Evolutionary conservation across 2,888 invertebrate genomes (phyloP).

Genomic region (Mythimna impura): DNA sequence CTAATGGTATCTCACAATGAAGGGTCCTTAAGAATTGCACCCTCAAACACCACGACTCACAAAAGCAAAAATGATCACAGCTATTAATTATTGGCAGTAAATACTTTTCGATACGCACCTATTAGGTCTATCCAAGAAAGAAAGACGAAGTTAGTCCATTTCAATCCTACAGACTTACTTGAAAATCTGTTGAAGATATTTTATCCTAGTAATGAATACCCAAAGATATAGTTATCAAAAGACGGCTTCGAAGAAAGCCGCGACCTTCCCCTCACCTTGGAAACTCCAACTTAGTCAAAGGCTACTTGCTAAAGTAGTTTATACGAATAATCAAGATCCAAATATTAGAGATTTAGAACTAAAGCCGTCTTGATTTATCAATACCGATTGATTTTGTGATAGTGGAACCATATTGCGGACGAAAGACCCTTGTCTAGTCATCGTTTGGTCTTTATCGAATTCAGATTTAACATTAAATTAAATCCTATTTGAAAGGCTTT

Average conservation of each 20-base stretch:
- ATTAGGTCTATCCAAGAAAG: background rate
- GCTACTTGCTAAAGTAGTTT: constrained; percentile 26
- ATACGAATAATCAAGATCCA: constrained; percentile 12
- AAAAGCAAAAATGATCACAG: background rate
- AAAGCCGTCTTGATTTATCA: constrained; percentile 10
- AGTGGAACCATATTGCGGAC: background rate
- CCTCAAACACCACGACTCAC: too few species aligned
- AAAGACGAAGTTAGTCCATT: background rate
- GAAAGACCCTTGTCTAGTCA: background rate
- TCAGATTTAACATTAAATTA: background rate
- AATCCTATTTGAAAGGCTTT: background rate
- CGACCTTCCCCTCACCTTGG: constrained; percentile 12
- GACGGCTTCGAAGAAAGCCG: constrained; percentile 8
- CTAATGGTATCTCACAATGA: too few species aligned
- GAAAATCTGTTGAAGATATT: background rate
- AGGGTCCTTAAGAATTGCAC: background rate
- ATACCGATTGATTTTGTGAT: constrained; percentile 14
- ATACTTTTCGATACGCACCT: background rate
- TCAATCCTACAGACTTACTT: background rate
- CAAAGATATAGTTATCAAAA: constrained; percentile 22
- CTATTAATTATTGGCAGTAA: background rate
- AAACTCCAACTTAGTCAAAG: constrained; percentile 20
- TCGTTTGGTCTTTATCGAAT: background rate
- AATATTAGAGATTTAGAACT: constrained; percentile 16
- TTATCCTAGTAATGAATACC: background rate